These are phyloP conservation scores for Drosophila melanica DNA, from an alignment of 1,140 invertebrate species.

Conservation along the genomic window DNA sequence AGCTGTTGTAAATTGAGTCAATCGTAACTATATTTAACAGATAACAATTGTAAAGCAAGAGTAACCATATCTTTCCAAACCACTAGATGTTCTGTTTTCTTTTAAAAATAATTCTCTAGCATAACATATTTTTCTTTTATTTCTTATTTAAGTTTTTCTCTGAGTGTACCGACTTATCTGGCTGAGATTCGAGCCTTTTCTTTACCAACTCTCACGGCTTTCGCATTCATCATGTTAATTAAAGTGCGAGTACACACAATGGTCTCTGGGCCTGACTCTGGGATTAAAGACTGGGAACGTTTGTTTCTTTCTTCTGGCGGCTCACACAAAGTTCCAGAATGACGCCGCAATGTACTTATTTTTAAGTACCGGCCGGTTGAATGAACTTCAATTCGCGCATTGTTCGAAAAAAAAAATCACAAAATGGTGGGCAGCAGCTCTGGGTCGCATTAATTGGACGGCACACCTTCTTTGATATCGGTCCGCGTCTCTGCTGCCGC, in stretches of 20 bases:
- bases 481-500: conserved; percentile 16
- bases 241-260: conserved; percentile 19
- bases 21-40: background rate
- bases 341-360: conserved; percentile 22
- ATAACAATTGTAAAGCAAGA: conserved; percentile 4
- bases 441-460: conserved; percentile 51
- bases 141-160: conserved; percentile 1
- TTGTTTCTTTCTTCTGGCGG: conserved; percentile 6
- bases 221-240: conserved; percentile 30
- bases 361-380: conserved; percentile 51
- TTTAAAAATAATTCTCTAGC: no score
- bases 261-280: background rate
- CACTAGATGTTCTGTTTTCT: background rate
- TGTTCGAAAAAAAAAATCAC: background rate
- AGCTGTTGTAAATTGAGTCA: background rate
- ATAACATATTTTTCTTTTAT: background rate
- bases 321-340: conserved; percentile 42
- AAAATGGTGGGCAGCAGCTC: conserved; percentile 24
- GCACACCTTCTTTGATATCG: conserved; percentile 68
- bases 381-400: conserved; percentile 47
- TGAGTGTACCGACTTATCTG: background rate
- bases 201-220: conserved; percentile 6
- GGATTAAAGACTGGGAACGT: conserved; percentile 1
- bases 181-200: background rate
- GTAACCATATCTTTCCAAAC: conserved; percentile 4